Evolutionary conservation across 2,113 vertebrate genomes (phyloP).

Genomic region (Paedocypris sp.): DNA sequence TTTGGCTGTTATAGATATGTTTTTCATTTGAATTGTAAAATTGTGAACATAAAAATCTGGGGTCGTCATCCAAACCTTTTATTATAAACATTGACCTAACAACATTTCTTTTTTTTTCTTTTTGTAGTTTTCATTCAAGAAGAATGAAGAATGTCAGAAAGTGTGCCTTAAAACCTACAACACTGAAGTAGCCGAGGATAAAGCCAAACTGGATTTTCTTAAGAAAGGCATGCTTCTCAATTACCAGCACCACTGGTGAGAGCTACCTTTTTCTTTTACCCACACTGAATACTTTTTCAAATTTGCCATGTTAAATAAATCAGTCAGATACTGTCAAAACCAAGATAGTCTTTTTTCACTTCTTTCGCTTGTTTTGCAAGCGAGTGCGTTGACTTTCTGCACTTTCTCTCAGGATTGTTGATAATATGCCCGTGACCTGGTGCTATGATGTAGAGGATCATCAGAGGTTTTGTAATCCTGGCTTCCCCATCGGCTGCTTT

Average conservation of each 20-base stretch:
- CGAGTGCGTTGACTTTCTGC: no score
- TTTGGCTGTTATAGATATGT: no score
- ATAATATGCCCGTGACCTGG: conserved; percentile 95
- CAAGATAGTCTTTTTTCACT: no score
- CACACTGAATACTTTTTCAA: no score
- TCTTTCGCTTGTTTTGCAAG: no score
- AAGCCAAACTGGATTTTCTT: conserved; percentile 75
- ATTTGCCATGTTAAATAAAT: no score
- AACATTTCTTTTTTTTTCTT: conserved; percentile 34
- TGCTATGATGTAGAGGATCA: conserved; percentile 86
- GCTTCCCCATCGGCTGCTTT: conserved; percentile 86
- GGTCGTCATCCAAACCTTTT: not conserved
- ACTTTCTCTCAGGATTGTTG: conserved; percentile 74
- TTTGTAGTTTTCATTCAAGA: conserved; percentile 77
- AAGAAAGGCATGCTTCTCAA: conserved; percentile 92
- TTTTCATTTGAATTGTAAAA: no score
- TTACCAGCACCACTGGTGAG: conserved; percentile 92
- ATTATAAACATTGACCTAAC: not conserved
- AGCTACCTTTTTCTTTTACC: not conserved
- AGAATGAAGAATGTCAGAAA: conserved; percentile 61
- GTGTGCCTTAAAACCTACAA: conserved; percentile 76
- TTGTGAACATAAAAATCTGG: not conserved
- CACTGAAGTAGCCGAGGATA: conserved; percentile 60
- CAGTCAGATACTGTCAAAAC: no score
- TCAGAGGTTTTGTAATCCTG: conserved; percentile 88